Conservation (phyloP, 2,113 vertebrate species). For the Petrocephalus zakoni region DNA sequence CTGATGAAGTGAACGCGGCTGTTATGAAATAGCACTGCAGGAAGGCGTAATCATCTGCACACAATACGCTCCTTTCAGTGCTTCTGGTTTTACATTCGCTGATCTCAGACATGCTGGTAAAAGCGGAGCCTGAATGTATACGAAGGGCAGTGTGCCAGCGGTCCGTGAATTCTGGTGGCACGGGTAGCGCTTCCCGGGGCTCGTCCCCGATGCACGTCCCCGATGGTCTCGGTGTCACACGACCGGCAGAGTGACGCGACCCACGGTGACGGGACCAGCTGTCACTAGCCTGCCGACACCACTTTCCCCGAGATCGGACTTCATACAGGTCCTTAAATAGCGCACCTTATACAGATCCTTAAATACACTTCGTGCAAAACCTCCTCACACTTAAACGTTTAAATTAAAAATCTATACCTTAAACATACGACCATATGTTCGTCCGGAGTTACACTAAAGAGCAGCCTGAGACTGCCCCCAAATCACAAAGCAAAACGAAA, state of each 20-base stretch:
- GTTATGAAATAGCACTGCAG: not conserved
- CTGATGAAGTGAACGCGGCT: not conserved
- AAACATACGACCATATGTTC: not conserved
- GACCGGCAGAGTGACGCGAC: not conserved
- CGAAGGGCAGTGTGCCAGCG: not conserved
- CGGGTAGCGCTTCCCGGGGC: not conserved
- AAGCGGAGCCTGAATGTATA: not conserved
- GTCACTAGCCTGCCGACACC: not conserved
- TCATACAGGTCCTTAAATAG: too few species aligned
- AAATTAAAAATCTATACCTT: not conserved
- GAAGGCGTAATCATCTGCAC: not conserved
- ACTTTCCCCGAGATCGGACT: not conserved
- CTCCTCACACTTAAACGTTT: not conserved
- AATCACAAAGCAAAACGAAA: not conserved
- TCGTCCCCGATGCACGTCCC: not conserved
- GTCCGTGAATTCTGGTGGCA: not conserved
- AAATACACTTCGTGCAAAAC: not conserved
- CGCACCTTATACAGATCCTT: not conserved
- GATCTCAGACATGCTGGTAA: not conserved
- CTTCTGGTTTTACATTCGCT: not conserved
- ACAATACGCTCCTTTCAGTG: not conserved
- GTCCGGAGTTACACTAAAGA: not conserved
- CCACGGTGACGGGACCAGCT: not conserved
- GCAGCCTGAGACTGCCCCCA: not conserved
- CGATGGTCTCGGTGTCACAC: not conserved